Conservation (phyloP, 2,888 invertebrate species). For the Lepidonotus clava region DNA sequence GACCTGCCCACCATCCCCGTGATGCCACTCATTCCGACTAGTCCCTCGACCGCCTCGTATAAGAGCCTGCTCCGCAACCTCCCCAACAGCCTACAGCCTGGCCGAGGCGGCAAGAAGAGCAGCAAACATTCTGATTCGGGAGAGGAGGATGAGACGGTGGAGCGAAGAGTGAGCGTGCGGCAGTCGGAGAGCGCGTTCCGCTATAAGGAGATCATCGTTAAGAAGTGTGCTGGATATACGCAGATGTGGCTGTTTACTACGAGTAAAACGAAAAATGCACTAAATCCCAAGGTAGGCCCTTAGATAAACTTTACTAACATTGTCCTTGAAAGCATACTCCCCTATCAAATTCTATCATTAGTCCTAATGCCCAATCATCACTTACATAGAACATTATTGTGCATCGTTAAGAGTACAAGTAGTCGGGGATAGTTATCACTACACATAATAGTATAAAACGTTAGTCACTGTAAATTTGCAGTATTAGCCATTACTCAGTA, state of each 20-base stretch:
- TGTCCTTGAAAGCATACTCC: too few relatives aligned
- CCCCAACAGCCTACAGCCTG: slow-evolving; percentile 71
- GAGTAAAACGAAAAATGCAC: slow-evolving; percentile 84
- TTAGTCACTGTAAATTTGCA: too few relatives aligned
- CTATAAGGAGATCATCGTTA: slow-evolving; percentile 83
- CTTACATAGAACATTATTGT: too few relatives aligned
- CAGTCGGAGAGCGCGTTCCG: slow-evolving; percentile 79
- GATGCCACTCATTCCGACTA: slow-evolving; percentile 70
- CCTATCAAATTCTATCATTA: too few relatives aligned
- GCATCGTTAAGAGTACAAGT: too few relatives aligned
- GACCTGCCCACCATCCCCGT: slow-evolving; percentile 62
- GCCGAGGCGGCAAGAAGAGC: slow-evolving; percentile 63
- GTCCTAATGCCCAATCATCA: too few relatives aligned
- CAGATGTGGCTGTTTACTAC: slow-evolving; percentile 82
- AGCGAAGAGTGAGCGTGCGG: slow-evolving; percentile 78
- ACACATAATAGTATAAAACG: too few relatives aligned
- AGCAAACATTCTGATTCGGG: slow-evolving; percentile 52
- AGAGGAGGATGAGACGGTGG: slow-evolving; percentile 67
- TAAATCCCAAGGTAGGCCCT: slow-evolving; percentile 84
- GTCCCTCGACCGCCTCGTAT: slow-evolving; percentile 74
- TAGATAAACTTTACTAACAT: too few relatives aligned
- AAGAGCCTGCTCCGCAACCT: slow-evolving; percentile 72
- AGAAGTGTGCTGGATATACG: slow-evolving; percentile 84
- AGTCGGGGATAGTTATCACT: too few relatives aligned
- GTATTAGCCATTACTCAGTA: too few relatives aligned